phyloP scores from a whole-genome alignment of 2,797 vertebrate species.

The Natrix natrix region DNA sequence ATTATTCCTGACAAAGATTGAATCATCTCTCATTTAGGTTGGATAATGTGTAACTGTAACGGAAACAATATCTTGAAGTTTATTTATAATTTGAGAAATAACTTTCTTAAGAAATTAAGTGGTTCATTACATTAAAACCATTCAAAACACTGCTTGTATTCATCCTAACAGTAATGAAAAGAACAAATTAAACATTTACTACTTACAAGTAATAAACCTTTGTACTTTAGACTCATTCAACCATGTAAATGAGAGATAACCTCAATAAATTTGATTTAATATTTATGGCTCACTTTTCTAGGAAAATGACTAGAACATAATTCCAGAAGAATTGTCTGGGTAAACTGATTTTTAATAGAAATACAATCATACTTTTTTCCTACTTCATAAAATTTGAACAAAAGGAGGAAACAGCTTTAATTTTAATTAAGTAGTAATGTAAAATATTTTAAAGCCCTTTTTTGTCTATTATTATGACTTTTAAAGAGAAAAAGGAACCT shows the following conservation, averaged over 20 bases:
- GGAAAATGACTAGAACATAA: constrained; percentile 28
- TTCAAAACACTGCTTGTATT: constrained; percentile 55
- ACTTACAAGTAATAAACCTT: constrained; percentile 66
- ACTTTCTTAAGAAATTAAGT: constrained; percentile 51
- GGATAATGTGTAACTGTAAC: neutral
- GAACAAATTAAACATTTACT: constrained; percentile 55
- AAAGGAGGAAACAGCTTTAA: neutral
- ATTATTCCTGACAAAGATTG: neutral
- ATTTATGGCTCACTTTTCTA: constrained; percentile 47
- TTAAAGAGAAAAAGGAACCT: neutral
- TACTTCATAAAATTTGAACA: neutral
- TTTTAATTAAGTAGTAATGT: neutral
- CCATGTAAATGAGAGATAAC: constrained; percentile 55
- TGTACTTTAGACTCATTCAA: constrained; percentile 52
- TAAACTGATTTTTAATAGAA: constrained; percentile 27
- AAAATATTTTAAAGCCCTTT: constrained; percentile 17
- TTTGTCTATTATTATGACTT: neutral
- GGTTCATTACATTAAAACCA: constrained; percentile 55
- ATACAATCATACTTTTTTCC: neutral
- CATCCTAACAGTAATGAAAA: constrained; percentile 48
- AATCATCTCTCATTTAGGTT: neutral
- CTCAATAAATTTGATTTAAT: constrained; percentile 49
- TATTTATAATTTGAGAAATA: constrained; percentile 49
- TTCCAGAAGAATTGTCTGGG: neutral
- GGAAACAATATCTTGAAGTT: constrained; percentile 44